phyloP scores from a whole-genome alignment of 2,113 vertebrate species.

The Vidua chalybeata region DNA sequence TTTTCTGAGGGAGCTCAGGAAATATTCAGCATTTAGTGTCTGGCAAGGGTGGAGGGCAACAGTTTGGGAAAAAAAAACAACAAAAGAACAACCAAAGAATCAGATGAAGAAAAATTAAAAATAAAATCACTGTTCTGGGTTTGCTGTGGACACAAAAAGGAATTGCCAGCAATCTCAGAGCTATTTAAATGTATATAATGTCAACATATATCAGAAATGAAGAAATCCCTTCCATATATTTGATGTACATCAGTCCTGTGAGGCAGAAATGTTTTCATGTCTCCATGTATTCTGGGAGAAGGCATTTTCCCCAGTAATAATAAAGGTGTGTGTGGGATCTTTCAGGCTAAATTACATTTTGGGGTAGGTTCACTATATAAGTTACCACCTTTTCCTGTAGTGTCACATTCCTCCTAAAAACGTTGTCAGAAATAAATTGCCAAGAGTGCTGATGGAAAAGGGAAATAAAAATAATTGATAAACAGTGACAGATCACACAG shows the following conservation, averaged over 20 bases:
- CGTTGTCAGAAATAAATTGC: neutral
- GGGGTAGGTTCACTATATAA: fast-evolving
- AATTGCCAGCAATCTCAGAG: neutral
- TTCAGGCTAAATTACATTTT: neutral
- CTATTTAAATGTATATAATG: neutral
- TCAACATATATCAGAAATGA: neutral
- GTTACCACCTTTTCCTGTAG: neutral
- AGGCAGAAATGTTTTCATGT: neutral
- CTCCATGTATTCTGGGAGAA: neutral
- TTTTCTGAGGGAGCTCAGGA: neutral
- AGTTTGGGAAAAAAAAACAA: neutral
- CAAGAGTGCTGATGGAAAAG: neutral
- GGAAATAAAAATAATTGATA: neutral
- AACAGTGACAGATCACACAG: neutral
- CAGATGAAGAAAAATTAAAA: neutral
- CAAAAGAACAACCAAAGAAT: fast-evolving
- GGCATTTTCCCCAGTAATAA: neutral
- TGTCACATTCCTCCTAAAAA: neutral
- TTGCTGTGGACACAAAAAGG: neutral
- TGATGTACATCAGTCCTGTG: neutral
- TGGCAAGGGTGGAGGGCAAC: neutral
- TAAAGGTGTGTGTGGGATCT: neutral
- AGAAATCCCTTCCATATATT: neutral
- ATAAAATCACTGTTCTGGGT: neutral
- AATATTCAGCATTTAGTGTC: neutral